phyloP scores from a whole-genome alignment of 2,113 vertebrate species.

The Tetrax tetrax region DNA sequence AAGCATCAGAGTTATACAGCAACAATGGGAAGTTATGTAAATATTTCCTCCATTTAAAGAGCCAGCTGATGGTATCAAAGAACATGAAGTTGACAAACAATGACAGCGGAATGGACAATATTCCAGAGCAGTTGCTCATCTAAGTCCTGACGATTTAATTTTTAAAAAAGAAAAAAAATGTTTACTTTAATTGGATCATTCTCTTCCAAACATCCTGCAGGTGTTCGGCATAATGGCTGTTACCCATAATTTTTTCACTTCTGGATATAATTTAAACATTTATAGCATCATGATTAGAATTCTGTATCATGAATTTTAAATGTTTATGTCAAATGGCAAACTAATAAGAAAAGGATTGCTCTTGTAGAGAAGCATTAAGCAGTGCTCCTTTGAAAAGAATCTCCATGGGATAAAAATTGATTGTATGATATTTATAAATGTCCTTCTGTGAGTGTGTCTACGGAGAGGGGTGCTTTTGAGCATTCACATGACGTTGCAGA shows the following conservation, averaged over 20 bases:
- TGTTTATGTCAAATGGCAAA: neutral
- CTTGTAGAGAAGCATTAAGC: no score
- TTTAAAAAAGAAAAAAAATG: neutral
- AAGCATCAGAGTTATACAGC: neutral
- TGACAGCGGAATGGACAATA: neutral
- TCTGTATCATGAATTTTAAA: neutral
- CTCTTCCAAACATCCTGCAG: neutral
- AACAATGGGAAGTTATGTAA: neutral
- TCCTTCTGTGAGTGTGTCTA: no score
- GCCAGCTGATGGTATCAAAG: neutral
- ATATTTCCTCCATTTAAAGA: neutral
- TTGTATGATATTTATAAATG: no score
- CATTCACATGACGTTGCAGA: no score
- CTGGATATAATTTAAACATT: neutral
- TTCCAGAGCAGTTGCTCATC: neutral
- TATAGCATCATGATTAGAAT: neutral
- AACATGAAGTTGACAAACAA: neutral
- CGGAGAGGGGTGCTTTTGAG: no score
- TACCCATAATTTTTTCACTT: neutral
- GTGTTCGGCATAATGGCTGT: neutral
- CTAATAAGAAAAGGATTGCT: no score
- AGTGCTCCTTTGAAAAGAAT: no score
- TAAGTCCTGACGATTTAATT: neutral
- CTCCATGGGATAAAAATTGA: no score
- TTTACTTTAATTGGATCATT: neutral